Percentiles rank a stretch among this genome's conserved stretches.
Evolutionary conservation across 2,797 vertebrate genomes (phyloP).

Genomic region (Psittacula derbiana): DNA sequence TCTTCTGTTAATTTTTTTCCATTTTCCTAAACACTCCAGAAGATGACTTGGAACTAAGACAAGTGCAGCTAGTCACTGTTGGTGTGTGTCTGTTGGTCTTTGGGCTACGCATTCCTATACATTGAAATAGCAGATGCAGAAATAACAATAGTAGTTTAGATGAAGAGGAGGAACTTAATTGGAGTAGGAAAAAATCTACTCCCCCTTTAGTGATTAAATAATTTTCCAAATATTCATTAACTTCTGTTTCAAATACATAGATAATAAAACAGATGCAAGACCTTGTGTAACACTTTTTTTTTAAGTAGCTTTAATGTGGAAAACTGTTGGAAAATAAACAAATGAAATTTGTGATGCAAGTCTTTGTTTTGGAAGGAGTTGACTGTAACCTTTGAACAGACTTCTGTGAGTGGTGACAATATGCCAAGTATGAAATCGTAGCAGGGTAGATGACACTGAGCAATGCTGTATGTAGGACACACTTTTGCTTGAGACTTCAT

Average conservation of each 20-base stretch:
- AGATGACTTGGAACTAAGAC: not conserved
- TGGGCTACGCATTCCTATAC: not conserved
- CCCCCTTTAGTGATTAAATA: not conserved
- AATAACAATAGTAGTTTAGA: not conserved
- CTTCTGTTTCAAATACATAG: not conserved
- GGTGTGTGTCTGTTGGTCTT: not conserved
- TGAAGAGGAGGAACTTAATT: not conserved
- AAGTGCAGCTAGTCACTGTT: not conserved
- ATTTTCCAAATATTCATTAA: not conserved
- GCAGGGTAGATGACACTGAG: constrained; percentile 80
- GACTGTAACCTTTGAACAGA: constrained; percentile 70
- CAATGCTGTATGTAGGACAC: constrained; percentile 40
- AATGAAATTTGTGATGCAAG: not conserved
- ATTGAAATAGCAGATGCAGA: not conserved
- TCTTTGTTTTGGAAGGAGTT: not conserved
- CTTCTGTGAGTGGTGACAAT: constrained; percentile 80
- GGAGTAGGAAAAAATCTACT: not conserved
- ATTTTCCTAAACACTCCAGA: not conserved
- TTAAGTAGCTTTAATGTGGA: not conserved
- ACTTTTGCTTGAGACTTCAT: not conserved
- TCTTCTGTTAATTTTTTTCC: not conserved
- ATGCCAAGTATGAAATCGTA: constrained; percentile 81
- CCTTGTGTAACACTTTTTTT: not conserved
- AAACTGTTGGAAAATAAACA: not conserved
- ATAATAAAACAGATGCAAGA: not conserved